Evolutionary conservation across 1,140 invertebrate genomes (phyloP).

Genomic region (Eurosta solidaginis): DNA sequence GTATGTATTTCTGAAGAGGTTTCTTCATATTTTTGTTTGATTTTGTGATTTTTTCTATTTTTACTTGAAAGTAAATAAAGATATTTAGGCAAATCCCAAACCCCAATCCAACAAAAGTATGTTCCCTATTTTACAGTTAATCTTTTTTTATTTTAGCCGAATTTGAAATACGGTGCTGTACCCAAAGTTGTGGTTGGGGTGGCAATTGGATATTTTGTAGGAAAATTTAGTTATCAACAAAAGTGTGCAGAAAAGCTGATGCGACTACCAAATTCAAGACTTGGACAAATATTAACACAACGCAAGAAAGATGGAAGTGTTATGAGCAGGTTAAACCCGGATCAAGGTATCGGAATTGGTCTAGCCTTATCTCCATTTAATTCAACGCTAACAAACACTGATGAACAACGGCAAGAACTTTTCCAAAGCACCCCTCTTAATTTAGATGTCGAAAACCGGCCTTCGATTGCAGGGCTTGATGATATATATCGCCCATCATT

Average conservation of each 20-base stretch:
- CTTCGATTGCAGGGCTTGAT: constrained; percentile 60
- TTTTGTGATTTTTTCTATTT: too few species aligned
- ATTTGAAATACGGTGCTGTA: constrained; percentile 67
- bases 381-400: constrained; percentile 58
- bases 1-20: too few species aligned
- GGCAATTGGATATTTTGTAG: constrained; percentile 73
- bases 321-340: constrained; percentile 47
- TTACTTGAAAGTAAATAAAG: too few species aligned
- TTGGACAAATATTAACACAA: constrained; percentile 51
- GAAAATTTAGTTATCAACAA: constrained; percentile 75
- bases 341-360: constrained; percentile 60
- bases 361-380: constrained; percentile 61
- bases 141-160: constrained; percentile 57
- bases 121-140: neutral
- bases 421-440: constrained; percentile 52
- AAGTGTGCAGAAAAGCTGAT: constrained; percentile 77
- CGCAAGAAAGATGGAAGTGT: constrained; percentile 44
- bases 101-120: too few species aligned
- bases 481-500: constrained; percentile 61
- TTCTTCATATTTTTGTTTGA: too few species aligned
- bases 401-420: constrained; percentile 45
- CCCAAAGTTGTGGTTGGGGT: constrained; percentile 70
- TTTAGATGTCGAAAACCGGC: constrained; percentile 60
- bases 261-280: constrained; percentile 64
- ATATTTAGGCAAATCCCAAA: too few species aligned